phyloP scores from a whole-genome alignment of 2,888 invertebrate species.

The Luperina testacea region DNA sequence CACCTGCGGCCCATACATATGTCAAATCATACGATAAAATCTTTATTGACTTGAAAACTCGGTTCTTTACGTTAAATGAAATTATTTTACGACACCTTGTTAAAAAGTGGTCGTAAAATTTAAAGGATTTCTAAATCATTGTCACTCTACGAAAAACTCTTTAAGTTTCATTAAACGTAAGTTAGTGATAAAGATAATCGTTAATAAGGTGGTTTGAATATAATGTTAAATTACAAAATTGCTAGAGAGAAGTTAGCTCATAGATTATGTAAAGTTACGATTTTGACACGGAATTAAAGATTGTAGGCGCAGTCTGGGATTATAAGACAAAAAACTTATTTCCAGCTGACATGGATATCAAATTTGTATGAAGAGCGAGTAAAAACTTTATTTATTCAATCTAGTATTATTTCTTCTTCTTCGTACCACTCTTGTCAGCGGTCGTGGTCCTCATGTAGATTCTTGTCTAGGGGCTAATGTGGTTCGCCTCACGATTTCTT shows the following conservation, averaged over 20 bases:
- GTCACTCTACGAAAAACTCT: conserved; percentile 65
- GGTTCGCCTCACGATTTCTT: too few relatives aligned
- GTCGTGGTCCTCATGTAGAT: too few relatives aligned
- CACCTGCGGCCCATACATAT: conserved; percentile 62
- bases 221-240: conserved; percentile 31
- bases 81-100: conserved; percentile 35
- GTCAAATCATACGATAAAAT: conserved; percentile 65
- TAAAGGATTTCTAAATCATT: conserved; percentile 49
- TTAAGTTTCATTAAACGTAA: conserved; percentile 63
- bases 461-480: too few relatives aligned
- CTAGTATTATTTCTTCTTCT: background rate
- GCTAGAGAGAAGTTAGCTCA: conserved; percentile 18
- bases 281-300: background rate
- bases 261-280: background rate
- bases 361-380: background rate
- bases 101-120: conserved; percentile 38
- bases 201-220: conserved; percentile 58
- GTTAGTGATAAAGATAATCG: conserved; percentile 65
- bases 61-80: conserved; percentile 35
- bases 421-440: too few relatives aligned
- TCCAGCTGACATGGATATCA: background rate
- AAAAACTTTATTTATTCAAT: conserved; percentile 9
- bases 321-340: background rate
- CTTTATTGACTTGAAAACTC: conserved; percentile 54
- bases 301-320: background rate